A percentile compares a stretch with the other conserved stretches of the same genome.
Conservation (phyloP, 1,140 invertebrate genomes). For the Ruditapes philippinarum region DNA sequence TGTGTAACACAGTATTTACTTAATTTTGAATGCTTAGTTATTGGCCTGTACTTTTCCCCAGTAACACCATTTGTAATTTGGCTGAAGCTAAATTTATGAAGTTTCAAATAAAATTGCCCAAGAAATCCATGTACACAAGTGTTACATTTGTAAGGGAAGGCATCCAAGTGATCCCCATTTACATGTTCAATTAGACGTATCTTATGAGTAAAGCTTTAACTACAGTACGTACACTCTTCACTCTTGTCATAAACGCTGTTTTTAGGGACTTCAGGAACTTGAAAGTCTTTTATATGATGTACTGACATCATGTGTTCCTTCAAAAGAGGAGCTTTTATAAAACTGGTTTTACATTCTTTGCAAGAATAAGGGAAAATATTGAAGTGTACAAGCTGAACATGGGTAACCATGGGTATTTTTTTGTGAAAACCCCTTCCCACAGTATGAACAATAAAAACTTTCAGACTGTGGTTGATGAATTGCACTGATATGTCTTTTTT, state of each 20-base stretch:
- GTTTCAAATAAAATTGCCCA: constrained; percentile 70
- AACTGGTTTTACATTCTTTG: constrained; percentile 72
- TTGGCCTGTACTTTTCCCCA: too few species aligned
- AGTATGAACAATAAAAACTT: constrained; percentile 80
- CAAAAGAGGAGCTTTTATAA: constrained; percentile 66
- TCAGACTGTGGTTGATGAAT: constrained; percentile 74
- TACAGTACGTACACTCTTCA: constrained; percentile 77
- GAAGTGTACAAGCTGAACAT: constrained; percentile 78
- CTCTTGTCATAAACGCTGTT: constrained; percentile 71
- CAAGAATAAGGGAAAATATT: constrained; percentile 77
- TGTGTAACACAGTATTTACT: too few species aligned
- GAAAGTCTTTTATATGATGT: constrained; percentile 67
- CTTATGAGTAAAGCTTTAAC: constrained; percentile 77
- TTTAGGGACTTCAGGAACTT: constrained; percentile 25
- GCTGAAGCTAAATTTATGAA: too few species aligned
- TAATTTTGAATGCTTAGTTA: too few species aligned
- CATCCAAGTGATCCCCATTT: constrained; percentile 75
- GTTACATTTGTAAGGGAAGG: constrained; percentile 76
- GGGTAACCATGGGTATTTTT: constrained; percentile 75
- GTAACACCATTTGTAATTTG: too few species aligned
- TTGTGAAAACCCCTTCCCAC: constrained; percentile 79
- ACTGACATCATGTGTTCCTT: constrained; percentile 74
- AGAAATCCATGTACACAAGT: constrained; percentile 80
- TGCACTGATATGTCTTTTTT: constrained; percentile 71
- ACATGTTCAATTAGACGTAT: constrained; percentile 79